Conservation (phyloP, 2,113 vertebrate genomes). For the Saccopteryx leptura region DNA sequence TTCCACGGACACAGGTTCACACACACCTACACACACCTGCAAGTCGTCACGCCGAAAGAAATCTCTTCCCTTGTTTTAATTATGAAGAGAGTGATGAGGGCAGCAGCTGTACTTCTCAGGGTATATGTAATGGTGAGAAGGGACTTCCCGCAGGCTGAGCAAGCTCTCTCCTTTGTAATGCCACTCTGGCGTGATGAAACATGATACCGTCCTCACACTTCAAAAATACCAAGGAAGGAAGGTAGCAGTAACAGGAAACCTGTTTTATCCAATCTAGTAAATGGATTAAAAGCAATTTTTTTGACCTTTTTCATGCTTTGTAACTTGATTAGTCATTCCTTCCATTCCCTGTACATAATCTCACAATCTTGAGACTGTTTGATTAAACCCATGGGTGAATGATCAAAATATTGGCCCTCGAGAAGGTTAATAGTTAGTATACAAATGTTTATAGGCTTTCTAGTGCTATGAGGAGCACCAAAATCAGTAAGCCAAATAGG, state of each 20-base stretch:
- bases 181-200: conserved; percentile 70
- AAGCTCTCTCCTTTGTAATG: conserved; percentile 72
- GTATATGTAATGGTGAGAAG: conserved; percentile 36
- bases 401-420: conserved; percentile 60
- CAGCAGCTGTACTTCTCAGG: conserved; percentile 64
- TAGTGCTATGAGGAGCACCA: conserved; percentile 5
- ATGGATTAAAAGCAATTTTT: not conserved
- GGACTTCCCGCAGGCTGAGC: conserved; percentile 64
- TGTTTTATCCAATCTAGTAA: not conserved
- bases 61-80: conserved; percentile 74
- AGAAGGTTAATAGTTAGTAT: conserved; percentile 58
- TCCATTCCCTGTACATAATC: not conserved
- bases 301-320: conserved; percentile 49
- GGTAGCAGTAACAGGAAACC: not conserved
- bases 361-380: conserved; percentile 59
- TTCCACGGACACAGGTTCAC: accelerated
- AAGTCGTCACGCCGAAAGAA: conserved; percentile 34
- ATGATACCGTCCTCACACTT: conserved; percentile 3
- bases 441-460: conserved; percentile 71
- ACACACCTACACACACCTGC: not conserved
- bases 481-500: not conserved
- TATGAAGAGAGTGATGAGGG: conserved; percentile 58
- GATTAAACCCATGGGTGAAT: conserved; percentile 61
- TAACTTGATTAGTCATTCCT: conserved; percentile 60
- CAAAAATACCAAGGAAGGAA: conserved; percentile 48